These are phyloP conservation scores for Xerus inauris DNA, from an alignment of 2,113 vertebrate species.

Conservation along the genomic window DNA sequence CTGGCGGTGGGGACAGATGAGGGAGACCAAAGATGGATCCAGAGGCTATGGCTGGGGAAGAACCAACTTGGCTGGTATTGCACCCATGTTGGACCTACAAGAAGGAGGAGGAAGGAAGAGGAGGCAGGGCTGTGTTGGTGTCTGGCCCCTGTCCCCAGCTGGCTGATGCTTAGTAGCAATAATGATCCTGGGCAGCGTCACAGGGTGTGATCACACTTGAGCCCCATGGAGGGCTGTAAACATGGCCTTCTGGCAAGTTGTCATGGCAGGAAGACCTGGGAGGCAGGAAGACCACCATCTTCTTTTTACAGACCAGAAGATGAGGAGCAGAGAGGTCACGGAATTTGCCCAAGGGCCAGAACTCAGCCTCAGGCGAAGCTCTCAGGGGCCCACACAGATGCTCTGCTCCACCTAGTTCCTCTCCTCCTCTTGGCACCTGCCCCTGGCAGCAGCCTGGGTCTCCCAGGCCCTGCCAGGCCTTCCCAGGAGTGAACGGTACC, in stretches of 20 bases:
- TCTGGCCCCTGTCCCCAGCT: background rate
- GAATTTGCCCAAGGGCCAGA: background rate
- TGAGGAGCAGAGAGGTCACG: background rate
- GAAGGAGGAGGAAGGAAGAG: background rate
- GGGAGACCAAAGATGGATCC: background rate
- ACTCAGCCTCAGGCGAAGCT: background rate
- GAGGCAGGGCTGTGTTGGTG: background rate
- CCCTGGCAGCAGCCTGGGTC: background rate
- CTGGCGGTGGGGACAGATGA: background rate
- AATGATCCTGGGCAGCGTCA: background rate
- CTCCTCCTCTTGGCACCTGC: accelerated
- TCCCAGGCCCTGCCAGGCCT: background rate
- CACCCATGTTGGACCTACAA: background rate
- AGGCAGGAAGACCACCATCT: background rate
- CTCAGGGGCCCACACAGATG: background rate
- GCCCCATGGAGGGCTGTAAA: background rate
- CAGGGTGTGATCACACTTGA: background rate
- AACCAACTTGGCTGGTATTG: background rate
- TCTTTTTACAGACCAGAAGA: background rate
- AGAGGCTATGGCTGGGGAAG: background rate
- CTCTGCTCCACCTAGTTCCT: background rate
- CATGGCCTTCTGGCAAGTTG: background rate
- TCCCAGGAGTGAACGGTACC: accelerated
- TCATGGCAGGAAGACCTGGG: background rate
- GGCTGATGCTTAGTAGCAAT: background rate